Percentiles rank a stretch among this genome's conserved stretches.
phyloP scores from a whole-genome alignment of 2,888 invertebrate genomes.

The Perithous albicinctus region DNA sequence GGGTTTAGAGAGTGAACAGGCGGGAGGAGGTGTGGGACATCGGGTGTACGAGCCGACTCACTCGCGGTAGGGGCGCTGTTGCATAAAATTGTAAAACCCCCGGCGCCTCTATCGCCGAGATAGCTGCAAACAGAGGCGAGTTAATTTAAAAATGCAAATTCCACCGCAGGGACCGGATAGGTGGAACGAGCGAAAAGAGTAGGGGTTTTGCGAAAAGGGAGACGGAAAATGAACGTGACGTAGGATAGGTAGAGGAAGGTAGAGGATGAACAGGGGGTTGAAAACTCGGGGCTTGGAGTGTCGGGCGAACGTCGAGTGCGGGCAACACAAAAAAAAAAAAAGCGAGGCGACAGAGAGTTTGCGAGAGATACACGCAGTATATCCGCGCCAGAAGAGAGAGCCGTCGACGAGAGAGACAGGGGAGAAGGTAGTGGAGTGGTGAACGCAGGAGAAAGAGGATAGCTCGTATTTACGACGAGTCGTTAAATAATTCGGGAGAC shows the following conservation, averaged over 20 bases:
- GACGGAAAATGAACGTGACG: slow-evolving; percentile 58
- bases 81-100: slow-evolving; percentile 84
- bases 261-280: slow-evolving; percentile 45
- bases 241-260: slow-evolving; percentile 41
- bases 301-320: slow-evolving; percentile 46
- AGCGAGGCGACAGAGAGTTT: slow-evolving; percentile 50
- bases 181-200: slow-evolving; percentile 38
- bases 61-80: slow-evolving; percentile 78
- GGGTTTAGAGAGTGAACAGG: slow-evolving; percentile 61
- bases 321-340: slow-evolving; percentile 60
- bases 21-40: slow-evolving; percentile 59
- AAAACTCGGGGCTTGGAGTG: slow-evolving; percentile 53
- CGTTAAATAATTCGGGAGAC: slow-evolving; percentile 75
- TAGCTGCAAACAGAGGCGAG: slow-evolving; percentile 84
- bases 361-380: slow-evolving; percentile 56
- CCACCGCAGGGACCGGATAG: slow-evolving; percentile 71
- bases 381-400: slow-evolving; percentile 49
- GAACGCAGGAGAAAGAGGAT: slow-evolving; percentile 46
- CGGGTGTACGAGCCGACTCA: slow-evolving; percentile 54
- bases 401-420: slow-evolving; percentile 23
- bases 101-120: slow-evolving; percentile 74
- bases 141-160: slow-evolving; percentile 85
- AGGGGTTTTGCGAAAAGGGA: slow-evolving; percentile 56
- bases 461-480: slow-evolving; percentile 74
- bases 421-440: slow-evolving; percentile 48